Percentiles rank a stretch among this genome's conserved stretches.
Conservation (phyloP, 2,888 invertebrate species). For the Xylophagus ater region DNA sequence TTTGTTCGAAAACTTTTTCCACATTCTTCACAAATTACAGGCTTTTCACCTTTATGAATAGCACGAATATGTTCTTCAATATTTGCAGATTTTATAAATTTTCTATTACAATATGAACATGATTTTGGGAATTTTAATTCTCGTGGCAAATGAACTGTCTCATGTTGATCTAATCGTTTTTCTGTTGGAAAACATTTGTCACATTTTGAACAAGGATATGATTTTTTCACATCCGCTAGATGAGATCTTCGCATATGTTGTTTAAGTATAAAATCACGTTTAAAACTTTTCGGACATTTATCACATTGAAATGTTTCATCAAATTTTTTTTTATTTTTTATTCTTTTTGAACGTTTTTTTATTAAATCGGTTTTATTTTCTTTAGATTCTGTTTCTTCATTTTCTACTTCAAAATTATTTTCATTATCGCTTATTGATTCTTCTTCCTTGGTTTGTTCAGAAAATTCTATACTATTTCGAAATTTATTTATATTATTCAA, state of each 20-base stretch:
- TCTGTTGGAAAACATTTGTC: conserved; percentile 15
- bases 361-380: background rate
- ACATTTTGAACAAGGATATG: conserved; percentile 12
- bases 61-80: conserved; percentile 15
- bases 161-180: conserved; percentile 12
- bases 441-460: no score
- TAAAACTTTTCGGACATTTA: background rate
- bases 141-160: conserved; percentile 13
- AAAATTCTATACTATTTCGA: no score
- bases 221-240: background rate
- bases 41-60: conserved; percentile 19
- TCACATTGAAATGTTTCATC: no score
- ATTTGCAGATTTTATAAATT: conserved; percentile 17
- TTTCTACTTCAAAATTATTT: background rate
- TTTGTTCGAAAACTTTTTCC: conserved; percentile 31
- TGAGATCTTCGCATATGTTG: background rate
- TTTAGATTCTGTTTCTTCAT: background rate
- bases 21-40: conserved; percentile 32
- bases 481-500: no score
- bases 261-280: background rate
- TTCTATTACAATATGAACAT: conserved; percentile 4
- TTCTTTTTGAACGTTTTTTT: background rate
- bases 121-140: background rate
- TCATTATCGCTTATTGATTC: no score
- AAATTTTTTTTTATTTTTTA: background rate